phyloP scores from a whole-genome alignment of 2,797 vertebrate genomes.

The Catamblyrhynchus diadema region DNA sequence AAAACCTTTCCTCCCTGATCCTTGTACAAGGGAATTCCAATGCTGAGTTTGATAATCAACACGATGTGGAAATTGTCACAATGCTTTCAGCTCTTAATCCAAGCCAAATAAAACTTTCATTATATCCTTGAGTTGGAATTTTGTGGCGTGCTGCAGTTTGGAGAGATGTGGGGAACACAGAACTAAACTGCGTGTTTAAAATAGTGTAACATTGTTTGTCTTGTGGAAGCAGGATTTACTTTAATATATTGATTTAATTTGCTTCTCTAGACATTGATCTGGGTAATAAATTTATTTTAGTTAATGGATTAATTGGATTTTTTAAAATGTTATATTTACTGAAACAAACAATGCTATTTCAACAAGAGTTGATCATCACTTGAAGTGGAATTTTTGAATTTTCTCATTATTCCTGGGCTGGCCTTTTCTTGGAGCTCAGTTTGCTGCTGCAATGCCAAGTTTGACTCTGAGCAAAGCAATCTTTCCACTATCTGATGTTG shows the following conservation, averaged over 20 bases:
- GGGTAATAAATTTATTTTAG: background rate
- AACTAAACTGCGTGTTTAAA: background rate
- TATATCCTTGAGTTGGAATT: background rate
- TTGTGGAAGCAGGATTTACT: background rate
- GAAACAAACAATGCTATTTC: background rate
- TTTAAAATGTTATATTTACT: background rate
- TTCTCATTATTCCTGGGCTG: background rate
- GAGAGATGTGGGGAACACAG: fast-evolving
- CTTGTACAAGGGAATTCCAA: background rate
- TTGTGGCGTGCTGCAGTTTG: background rate
- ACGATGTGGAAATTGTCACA: background rate
- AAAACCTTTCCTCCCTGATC: background rate
- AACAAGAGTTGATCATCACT: background rate
- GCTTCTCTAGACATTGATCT: background rate
- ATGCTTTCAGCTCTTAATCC: background rate
- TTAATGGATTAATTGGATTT: background rate
- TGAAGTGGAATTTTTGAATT: background rate
- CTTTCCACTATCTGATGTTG: fast-evolving
- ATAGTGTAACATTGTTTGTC: background rate
- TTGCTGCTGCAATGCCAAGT: background rate
- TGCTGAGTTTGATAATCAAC: background rate
- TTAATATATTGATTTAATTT: background rate
- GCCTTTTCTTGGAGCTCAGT: background rate
- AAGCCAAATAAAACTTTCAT: background rate
- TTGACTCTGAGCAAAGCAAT: background rate